phyloP scores from a whole-genome alignment of 2,797 vertebrate genomes.

The Oreortyx pictus region DNA sequence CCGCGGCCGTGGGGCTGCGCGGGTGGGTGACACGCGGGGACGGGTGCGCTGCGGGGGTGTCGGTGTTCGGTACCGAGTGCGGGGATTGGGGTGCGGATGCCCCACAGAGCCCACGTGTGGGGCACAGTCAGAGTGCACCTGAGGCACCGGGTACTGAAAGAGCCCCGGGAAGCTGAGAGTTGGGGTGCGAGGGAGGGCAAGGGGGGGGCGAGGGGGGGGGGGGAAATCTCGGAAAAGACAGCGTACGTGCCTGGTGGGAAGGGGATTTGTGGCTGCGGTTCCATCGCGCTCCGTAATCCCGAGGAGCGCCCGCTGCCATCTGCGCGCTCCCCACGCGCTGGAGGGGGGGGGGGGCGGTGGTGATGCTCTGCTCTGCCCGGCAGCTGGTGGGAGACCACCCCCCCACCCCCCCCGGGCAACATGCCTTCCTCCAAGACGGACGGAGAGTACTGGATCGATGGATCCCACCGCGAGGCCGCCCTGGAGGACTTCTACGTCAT shows the following conservation, averaged over 20 bases:
- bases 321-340: background rate
- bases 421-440: constrained; percentile 85
- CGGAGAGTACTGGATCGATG: constrained; percentile 89
- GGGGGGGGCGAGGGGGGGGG: too few relatives aligned
- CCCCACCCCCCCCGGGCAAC: background rate
- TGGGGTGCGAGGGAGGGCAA: background rate
- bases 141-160: too few relatives aligned
- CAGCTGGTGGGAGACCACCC: background rate
- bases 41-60: too few relatives aligned
- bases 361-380: background rate
- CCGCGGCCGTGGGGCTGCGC: background rate
- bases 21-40: background rate
- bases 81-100: background rate
- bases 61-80: background rate
- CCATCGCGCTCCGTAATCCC: background rate
- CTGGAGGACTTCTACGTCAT: constrained; percentile 80
- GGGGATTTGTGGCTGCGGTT: background rate
- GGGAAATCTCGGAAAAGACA: background rate
- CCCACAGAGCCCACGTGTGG: background rate
- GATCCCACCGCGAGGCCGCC: constrained; percentile 83
- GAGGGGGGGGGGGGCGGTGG: background rate
- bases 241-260: background rate
- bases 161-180: background rate
- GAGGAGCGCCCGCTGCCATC: background rate
- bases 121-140: background rate